These are phyloP conservation scores for Cryptoleucopteryx plumbea DNA, from an alignment of 2,113 vertebrate genomes.

Conservation along the genomic window DNA sequence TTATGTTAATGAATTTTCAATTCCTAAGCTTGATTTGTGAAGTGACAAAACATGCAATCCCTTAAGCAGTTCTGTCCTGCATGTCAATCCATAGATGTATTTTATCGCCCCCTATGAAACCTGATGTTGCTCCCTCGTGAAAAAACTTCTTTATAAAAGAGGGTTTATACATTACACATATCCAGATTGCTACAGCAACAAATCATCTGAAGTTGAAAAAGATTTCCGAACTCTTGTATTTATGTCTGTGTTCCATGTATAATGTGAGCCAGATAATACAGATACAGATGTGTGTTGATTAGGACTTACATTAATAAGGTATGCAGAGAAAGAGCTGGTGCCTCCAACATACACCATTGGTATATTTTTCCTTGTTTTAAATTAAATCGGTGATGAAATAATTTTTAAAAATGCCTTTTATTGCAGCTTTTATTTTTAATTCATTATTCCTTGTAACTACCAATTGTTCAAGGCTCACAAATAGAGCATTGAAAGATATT, in stretches of 20 bases:
- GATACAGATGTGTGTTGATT: neutral
- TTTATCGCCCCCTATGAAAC: neutral
- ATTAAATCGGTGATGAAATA: neutral
- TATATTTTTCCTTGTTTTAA: neutral
- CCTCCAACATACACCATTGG: neutral
- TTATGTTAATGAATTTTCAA: neutral
- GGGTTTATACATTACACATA: neutral
- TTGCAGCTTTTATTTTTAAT: neutral
- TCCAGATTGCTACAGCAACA: neutral
- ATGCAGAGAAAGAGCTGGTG: neutral
- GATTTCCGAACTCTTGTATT: neutral
- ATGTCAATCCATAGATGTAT: neutral
- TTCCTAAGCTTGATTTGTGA: neutral
- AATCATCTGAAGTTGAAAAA: neutral
- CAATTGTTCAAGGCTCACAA: constrained; percentile 53
- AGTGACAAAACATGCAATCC: neutral
- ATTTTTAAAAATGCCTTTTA: neutral
- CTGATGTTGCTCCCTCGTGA: neutral
- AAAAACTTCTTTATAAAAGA: neutral
- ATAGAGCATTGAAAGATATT: constrained; percentile 53
- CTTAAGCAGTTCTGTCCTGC: neutral
- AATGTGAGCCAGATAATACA: neutral
- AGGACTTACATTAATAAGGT: neutral
- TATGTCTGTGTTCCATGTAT: neutral
- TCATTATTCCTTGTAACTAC: neutral